phyloP scores from a whole-genome alignment of 2,888 invertebrate genomes.

The Schizaphis graminum region DNA sequence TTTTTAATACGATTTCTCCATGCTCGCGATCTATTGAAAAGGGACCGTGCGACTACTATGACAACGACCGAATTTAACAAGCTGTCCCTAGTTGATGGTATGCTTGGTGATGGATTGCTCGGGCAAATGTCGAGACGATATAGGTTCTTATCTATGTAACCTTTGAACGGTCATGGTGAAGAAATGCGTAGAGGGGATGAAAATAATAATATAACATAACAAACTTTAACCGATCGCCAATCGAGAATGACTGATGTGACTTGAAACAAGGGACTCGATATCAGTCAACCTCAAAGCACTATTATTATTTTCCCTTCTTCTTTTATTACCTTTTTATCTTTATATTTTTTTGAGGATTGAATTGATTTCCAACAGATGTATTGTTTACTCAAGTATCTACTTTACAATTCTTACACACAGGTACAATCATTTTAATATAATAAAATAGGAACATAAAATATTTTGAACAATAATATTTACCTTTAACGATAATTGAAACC shows the following conservation, averaged over 20 bases:
- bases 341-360: not conserved
- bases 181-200: not conserved
- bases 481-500: not conserved
- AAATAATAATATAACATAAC: constrained; percentile 55
- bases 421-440: not conserved
- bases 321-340: not conserved
- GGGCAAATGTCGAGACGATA: constrained; percentile 23
- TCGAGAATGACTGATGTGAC: constrained; percentile 60
- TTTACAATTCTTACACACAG: not conserved
- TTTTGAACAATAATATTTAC: not conserved
- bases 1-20: constrained; percentile 32
- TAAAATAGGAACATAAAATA: not conserved
- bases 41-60: not conserved
- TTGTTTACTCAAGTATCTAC: not conserved
- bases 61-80: constrained; percentile 60
- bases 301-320: not conserved
- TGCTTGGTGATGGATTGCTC: constrained; percentile 52
- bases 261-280: constrained; percentile 58
- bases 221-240: constrained; percentile 57
- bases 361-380: not conserved
- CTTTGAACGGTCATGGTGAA: constrained; percentile 46
- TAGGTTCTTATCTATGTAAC: constrained; percentile 50
- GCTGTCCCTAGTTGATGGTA: constrained; percentile 58
- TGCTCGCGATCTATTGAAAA: constrained; percentile 25
- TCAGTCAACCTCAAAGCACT: constrained; percentile 38